Base-by-base conservation (phyloP, 2,888 invertebrate species). In the Gibbula magus region DNA sequence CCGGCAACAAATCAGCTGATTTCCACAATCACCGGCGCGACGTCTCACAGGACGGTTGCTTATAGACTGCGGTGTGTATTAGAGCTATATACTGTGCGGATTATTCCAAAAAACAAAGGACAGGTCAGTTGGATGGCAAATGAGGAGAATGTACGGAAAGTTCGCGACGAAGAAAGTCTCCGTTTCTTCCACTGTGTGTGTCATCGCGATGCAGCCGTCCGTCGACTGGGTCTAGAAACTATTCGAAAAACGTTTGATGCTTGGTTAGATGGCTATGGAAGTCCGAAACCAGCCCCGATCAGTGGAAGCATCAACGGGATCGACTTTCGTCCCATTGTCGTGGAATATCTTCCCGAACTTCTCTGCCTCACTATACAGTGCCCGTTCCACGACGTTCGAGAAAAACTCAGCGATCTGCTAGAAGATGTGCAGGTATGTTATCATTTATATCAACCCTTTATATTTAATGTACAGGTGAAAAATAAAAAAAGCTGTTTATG, bases 321-420 rank as follows among this genome's bases (percentile, higher is more conserved):
- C 10, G 80, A 76, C 54, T 75, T 67, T 94, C 94, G 32, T 94
- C 95, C 85, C 91, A 95, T 76, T 93, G 94, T 79, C 89, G 93
- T 52, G 29, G 85, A 85, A 73, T 94, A 95, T 91, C 92, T 95
- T 84, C 94, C 95, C 52, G 94, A 94, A 84, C 94, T 95, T 85
- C 92, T 95, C 79, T 92, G 95, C 87, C 93, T 95, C 81, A 94
- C 94, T 78, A 93, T 94, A 84, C 94, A 94, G 90, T 95, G 95
- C 88, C 95, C 95, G 16, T 95, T 94, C 86, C 92, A 93, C 82
- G 94, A 95, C 88, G 94, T 95, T 79, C 93, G 95, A 84, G 94
- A 94, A 86, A 94, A 94, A 88, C 94, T 94, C 88, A 92, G 93
- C 82, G 94, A 94, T 88, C 94, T 95, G 89, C 92, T 95, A 85